Conservation (phyloP, 2,797 vertebrate species). For the Neopelma chrysocephalum region DNA sequence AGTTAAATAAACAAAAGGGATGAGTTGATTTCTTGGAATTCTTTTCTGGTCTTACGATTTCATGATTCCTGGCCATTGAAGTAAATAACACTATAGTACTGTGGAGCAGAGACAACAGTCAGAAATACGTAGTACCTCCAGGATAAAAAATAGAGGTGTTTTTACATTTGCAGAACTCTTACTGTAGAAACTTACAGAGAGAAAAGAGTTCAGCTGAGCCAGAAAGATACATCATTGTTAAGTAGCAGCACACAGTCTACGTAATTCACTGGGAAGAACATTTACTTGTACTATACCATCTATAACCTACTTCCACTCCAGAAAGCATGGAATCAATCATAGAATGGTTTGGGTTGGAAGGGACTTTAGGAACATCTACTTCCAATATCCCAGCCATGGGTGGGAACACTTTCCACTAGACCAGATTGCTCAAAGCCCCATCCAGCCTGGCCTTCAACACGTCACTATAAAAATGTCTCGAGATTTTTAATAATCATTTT, state of each 20-base stretch:
- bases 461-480: not conserved
- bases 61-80: not conserved
- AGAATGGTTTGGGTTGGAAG: not conserved
- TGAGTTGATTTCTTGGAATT: not conserved
- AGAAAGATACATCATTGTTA: not conserved
- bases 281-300: not conserved
- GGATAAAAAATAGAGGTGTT: not conserved
- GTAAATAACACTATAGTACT: not conserved
- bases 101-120: not conserved
- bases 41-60: not conserved
- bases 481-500: not conserved
- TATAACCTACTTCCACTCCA: not conserved
- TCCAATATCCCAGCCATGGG: not conserved
- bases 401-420: not conserved
- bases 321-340: not conserved
- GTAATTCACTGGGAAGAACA: not conserved
- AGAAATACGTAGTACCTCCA: not conserved
- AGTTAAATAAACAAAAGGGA: constrained; percentile 2
- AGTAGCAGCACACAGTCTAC: not conserved
- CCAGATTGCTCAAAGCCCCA: not conserved
- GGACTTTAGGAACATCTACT: not conserved
- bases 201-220: not conserved
- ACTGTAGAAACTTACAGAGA: not conserved
- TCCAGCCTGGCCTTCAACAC: not conserved
- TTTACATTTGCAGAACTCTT: not conserved